Evolutionary conservation across 2,797 vertebrate genomes (phyloP), one percentile per base, ranked within the genome.

Genomic region (Platyrinchus mystaceus): DNA sequence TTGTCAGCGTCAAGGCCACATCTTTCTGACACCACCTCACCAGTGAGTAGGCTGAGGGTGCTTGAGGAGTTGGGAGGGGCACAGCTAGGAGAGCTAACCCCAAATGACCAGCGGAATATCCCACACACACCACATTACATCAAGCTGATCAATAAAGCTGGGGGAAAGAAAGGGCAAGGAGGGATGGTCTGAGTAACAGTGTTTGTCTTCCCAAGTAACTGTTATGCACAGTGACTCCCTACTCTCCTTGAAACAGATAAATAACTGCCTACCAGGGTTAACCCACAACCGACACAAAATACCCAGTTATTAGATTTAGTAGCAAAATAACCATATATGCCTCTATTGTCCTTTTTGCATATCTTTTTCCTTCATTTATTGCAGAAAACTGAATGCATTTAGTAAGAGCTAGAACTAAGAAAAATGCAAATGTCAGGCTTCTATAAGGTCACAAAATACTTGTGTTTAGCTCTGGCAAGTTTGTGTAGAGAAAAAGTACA

Each of bases 111-210:
- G 23, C 16, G 16, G 11, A 43, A 46, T 55, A 50, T 28, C 52
- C 52, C 23, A 9, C 34, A 52, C 27, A 22, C 34, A 52, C 47
- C 10, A 5, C 56, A 55, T 50, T 17, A 60, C 4, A 0, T 27
- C 7, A 2, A 56, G 21, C 13, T 66, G 20, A 55, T 32, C 52
- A 66, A 22, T 43, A 59, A 66, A 80, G 12, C 28, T 44, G 24
- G 10, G 10, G 9, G 7, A 23, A 79, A 59, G 22, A 1, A 84
- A 30, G 26, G 14, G 34, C 30, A 24, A 36, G 26, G 14, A 12
- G 24, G 23, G 5, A 53, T 0, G 0, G 60, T 60, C 0, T 2
- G 41, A 70, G 30, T 62, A 39, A 44, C 1, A 7, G 41, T 2
- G 2, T 78, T 90, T 69, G 50, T 74, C 55, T 74, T 55, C 62